Evolutionary conservation across 2,113 vertebrate genomes (phyloP), one percentile per base, ranked within the genome.

Genomic region (Apteryx mantelli): DNA sequence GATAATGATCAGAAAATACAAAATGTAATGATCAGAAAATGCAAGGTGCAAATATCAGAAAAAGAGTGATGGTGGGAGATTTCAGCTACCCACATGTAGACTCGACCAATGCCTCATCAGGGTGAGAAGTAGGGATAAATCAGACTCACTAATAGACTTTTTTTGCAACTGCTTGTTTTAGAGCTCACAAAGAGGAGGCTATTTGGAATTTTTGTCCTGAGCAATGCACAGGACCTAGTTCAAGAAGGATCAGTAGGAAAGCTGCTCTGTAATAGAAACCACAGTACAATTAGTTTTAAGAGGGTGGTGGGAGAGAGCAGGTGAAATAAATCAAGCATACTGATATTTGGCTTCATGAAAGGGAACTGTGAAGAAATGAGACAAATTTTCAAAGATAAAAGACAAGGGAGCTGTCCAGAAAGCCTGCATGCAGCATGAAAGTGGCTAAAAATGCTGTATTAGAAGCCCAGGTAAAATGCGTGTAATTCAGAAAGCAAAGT

Each of bases 271-370:
- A 66, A 92, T 50, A 48, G 75, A 94, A 95, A 75, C 13, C 55
- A 58, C 20, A n/a, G 17, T 32, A 46, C 55, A 91, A 95, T 93
- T 93, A 93, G 52, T 93, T 92, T 73, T 86, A 74, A 80, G 50
- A 81, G 5, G 75, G 36, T 22, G 40, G 40, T 42, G 80, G 44
- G 71, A 77, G 38, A 86, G 28, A 82, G 38, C 0, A 0, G 63
- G 42, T 71, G 14, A 89, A 83, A 92, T 84, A 73, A 58, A 88
- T 95, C 83, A 88, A 63, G 20, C 4, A 88, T 88, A 78, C 4
- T 83, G 50, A 84, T 81, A 55, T 21, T 75, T 86, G 12, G 66
- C 92, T 95, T 96, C 44, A 66, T 78, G 73, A 75, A 83, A 88
- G 17, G 12, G 36, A 88, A 74, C 50, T 44, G 26, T 55, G 88